These are phyloP conservation scores for Drosophila limbata DNA, from an alignment of 2,888 invertebrate genomes.

Conservation along the genomic window DNA sequence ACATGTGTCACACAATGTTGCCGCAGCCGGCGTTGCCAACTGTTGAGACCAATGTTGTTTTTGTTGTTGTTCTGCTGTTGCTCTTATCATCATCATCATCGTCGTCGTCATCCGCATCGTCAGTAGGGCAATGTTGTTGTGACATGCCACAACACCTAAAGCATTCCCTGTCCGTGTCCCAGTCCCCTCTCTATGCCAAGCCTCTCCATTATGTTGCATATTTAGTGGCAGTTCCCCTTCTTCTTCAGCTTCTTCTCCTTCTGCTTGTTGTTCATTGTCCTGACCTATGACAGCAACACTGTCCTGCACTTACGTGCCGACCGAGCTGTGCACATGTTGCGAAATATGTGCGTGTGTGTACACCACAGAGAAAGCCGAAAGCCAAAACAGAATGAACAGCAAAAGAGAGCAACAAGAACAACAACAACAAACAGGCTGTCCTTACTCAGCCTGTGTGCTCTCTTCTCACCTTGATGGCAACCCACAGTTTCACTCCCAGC, in stretches of 20 bases:
- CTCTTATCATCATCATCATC: constrained; percentile 30
- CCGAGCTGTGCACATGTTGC: constrained; percentile 65
- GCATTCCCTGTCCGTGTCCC: constrained; percentile 1
- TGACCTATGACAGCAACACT: constrained; percentile 67
- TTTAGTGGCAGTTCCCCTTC: constrained; percentile 64
- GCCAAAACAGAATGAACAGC: constrained; percentile 65
- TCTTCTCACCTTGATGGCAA: constrained; percentile 45
- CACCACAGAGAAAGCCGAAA: constrained; percentile 53
- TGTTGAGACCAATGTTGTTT: constrained; percentile 45
- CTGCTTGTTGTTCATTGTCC: constrained; percentile 46
- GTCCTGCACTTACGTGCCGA: constrained; percentile 37
- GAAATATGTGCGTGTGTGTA: constrained; percentile 47
- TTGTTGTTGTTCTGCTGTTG: constrained; percentile 26
- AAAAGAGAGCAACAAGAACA: constrained; percentile 21
- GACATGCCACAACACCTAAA: constrained; percentile 64
- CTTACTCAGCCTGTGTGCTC: constrained; percentile 25
- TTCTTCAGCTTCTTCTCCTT: constrained; percentile 1
- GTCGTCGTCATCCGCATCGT: constrained; percentile 32
- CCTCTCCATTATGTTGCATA: constrained; percentile 66
- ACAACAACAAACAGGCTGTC: constrained; percentile 31
- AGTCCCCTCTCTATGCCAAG: constrained; percentile 16
- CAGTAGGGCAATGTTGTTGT: constrained; percentile 65
- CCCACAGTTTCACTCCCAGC: constrained; percentile 54
- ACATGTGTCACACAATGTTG: constrained; percentile 51
- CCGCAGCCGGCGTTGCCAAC: constrained; percentile 46